Evolutionary conservation across 2,113 vertebrate genomes (phyloP).

Genomic region (Nicator chloris): DNA sequence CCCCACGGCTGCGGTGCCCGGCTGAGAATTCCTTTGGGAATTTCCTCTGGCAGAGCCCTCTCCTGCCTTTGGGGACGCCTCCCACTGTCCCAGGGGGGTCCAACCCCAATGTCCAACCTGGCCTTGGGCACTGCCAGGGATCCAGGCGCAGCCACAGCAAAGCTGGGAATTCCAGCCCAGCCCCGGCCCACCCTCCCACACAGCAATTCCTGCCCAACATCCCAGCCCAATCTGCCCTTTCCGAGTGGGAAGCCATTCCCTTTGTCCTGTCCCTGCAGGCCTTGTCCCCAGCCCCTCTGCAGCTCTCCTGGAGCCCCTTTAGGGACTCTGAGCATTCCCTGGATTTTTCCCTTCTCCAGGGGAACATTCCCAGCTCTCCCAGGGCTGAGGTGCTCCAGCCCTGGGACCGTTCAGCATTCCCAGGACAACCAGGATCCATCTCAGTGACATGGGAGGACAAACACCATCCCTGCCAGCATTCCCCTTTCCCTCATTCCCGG

Average conservation of each 20-base stretch:
- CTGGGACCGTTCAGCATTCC: not conserved
- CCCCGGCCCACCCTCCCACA: not conserved
- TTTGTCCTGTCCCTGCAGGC: accelerated
- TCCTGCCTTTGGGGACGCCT: not conserved
- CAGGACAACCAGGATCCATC: not conserved
- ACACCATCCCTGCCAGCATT: not conserved
- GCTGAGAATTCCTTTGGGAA: not conserved
- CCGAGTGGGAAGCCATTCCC: not conserved
- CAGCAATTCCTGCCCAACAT: not conserved
- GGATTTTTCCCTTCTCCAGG: not conserved
- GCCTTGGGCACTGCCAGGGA: accelerated
- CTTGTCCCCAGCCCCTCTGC: not conserved
- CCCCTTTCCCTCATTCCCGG: not conserved
- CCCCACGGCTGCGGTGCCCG: accelerated
- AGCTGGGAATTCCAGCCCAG: not conserved
- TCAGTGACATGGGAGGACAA: not conserved
- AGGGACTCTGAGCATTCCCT: not conserved
- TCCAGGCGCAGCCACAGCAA: not conserved
- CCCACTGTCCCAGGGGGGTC: accelerated
- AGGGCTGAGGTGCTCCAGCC: not conserved
- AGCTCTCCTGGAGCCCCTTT: not conserved
- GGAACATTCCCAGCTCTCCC: not conserved
- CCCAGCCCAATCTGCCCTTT: not conserved
- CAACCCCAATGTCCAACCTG: accelerated
- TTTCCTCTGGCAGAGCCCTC: not conserved